phyloP scores from a whole-genome alignment of 2,888 invertebrate species.

The Pachydiplax longipennis region DNA sequence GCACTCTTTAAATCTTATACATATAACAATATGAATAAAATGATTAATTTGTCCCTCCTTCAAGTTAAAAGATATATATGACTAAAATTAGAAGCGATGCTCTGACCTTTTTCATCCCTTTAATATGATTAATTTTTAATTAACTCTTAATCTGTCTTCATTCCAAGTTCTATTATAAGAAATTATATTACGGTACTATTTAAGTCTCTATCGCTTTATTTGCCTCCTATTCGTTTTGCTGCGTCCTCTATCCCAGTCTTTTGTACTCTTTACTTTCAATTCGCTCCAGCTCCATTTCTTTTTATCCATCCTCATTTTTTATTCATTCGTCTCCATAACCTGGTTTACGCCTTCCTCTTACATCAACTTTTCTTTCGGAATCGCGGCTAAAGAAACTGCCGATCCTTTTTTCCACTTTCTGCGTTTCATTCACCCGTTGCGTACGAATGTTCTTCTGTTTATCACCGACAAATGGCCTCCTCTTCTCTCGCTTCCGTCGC shows the following conservation, averaged over 20 bases:
- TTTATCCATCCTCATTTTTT: not conserved
- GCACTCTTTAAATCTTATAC: too few species aligned
- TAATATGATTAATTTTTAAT: too few species aligned
- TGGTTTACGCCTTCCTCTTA: not conserved
- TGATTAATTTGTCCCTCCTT: too few species aligned
- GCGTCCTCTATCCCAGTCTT: not conserved
- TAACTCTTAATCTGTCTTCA: too few species aligned
- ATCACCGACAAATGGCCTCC: slow-evolving; percentile 28
- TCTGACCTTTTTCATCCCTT: too few species aligned
- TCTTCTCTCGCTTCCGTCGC: not conserved
- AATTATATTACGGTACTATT: too few species aligned
- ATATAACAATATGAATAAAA: too few species aligned
- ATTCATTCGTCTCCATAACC: not conserved
- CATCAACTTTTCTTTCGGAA: not conserved
- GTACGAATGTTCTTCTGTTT: slow-evolving; percentile 12
- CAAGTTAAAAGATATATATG: too few species aligned
- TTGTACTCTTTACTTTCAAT: not conserved
- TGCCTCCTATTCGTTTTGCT: too few species aligned
- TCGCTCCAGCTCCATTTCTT: not conserved
- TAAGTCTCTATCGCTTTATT: too few species aligned
- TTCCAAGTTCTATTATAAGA: too few species aligned
- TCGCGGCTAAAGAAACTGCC: not conserved
- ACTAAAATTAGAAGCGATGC: too few species aligned
- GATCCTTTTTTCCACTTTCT: not conserved
- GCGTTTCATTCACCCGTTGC: not conserved